Evolutionary conservation across 2,797 vertebrate genomes (phyloP).

Genomic region (Falco novaeseelandiae): DNA sequence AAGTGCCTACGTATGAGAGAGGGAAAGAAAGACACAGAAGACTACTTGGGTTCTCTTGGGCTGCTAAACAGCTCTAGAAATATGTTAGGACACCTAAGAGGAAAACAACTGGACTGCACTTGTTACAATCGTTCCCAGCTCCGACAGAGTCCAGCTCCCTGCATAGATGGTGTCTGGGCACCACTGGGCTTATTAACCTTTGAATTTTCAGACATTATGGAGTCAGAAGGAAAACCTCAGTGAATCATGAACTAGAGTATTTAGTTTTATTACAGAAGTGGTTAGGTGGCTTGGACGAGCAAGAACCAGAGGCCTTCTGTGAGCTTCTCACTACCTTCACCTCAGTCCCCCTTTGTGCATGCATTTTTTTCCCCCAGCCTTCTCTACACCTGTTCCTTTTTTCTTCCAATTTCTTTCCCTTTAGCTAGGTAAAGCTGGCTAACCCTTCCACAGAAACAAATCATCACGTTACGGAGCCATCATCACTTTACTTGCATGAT

Average conservation of each 20-base stretch:
- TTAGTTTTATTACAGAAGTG: neutral
- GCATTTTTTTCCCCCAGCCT: neutral
- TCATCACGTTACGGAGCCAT: neutral
- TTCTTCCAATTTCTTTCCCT: neutral
- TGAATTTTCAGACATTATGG: neutral
- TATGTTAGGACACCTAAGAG: neutral
- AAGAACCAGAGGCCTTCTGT: neutral
- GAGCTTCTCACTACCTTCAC: neutral
- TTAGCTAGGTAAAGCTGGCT: neutral
- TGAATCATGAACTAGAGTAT: neutral
- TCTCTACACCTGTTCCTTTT: neutral
- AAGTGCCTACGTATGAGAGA: neutral
- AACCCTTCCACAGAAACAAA: neutral
- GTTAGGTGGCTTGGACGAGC: neutral
- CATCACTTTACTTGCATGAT: neutral
- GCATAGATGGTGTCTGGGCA: neutral
- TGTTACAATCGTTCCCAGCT: neutral
- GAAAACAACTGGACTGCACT: neutral
- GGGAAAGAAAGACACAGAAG: neutral
- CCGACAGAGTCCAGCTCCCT: neutral
- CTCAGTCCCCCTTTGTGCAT: rapidly evolving
- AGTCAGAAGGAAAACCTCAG: neutral
- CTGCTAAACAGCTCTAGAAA: neutral
- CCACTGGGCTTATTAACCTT: neutral
- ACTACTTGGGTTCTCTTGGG: neutral